Evolutionary conservation across 2,888 invertebrate species (phyloP).

Genomic region (Xestobium rufovillosum): DNA sequence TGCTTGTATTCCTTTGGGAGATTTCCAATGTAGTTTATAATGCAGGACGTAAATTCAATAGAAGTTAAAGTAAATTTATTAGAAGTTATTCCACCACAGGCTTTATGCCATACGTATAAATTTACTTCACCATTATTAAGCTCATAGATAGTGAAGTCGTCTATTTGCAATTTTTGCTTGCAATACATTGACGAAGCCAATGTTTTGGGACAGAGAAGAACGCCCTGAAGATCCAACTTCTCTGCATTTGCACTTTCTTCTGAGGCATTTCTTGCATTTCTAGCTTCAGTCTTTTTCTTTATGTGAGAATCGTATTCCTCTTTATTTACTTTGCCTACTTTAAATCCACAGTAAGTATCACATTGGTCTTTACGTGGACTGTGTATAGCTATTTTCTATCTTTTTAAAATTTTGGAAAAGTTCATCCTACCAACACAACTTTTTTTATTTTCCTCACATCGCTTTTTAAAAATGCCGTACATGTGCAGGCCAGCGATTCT

Average conservation of each 20-base stretch:
- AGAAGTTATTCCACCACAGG: slow-evolving; percentile 11
- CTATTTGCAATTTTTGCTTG: slow-evolving; percentile 11
- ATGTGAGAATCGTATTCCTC: slow-evolving; percentile 10
- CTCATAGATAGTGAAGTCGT: too few relatives aligned
- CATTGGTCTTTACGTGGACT: slow-evolving; percentile 13
- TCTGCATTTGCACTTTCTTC: slow-evolving; percentile 6
- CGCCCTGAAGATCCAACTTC: slow-evolving; percentile 12
- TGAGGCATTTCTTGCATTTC: background rate
- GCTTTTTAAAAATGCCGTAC: slow-evolving; percentile 4
- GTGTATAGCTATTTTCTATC: slow-evolving; percentile 12
- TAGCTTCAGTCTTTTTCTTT: background rate
- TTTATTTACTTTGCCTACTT: slow-evolving; percentile 6
- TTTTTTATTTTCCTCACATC: slow-evolving; percentile 9
- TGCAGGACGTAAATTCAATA: too few relatives aligned
- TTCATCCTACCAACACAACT: slow-evolving; percentile 6
- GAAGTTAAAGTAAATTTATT: slow-evolving; percentile 18
- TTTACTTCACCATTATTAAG: slow-evolving; percentile 8
- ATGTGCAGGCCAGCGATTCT: slow-evolving; percentile 6
- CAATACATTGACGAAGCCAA: slow-evolving; percentile 7
- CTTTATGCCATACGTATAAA: slow-evolving; percentile 10
- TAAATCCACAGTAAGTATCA: slow-evolving; percentile 8
- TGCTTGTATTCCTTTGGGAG: slow-evolving; percentile 4
- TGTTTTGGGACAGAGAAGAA: slow-evolving; percentile 10
- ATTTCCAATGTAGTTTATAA: slow-evolving; percentile 9
- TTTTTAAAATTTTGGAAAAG: too few relatives aligned